Conservation (phyloP, 2,113 vertebrate genomes). For the Leptobrachium leishanense region DNA sequence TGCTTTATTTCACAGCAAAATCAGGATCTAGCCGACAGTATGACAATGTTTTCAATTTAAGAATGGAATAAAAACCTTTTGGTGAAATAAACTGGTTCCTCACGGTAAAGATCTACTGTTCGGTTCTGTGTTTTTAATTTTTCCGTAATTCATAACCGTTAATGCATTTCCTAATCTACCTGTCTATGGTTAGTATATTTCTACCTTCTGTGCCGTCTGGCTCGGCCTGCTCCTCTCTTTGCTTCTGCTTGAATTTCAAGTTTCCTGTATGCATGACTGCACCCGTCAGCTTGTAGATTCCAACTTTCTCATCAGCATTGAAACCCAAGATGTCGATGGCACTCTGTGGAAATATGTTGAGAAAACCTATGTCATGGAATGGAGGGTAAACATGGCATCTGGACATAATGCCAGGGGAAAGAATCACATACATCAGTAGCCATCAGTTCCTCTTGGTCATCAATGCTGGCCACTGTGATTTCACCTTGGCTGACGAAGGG, state of each 20-base stretch:
- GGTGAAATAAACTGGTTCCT: too few species aligned
- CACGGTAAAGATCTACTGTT: too few species aligned
- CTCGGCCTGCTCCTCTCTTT: slow-evolving; percentile 62
- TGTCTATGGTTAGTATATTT: neutral
- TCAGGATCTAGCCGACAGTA: too few species aligned
- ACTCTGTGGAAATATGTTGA: slow-evolving; percentile 17
- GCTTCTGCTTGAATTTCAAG: slow-evolving; percentile 64
- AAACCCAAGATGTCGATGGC: slow-evolving; percentile 65
- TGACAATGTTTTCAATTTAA: too few species aligned
- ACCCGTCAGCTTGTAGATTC: slow-evolving; percentile 49
- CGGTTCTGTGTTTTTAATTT: too few species aligned
- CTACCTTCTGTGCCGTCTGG: slow-evolving; percentile 51
- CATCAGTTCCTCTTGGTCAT: slow-evolving; percentile 51
- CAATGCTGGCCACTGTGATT: slow-evolving; percentile 49
- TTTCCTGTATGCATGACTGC: slow-evolving; percentile 54
- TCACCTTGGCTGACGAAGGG: slow-evolving; percentile 49
- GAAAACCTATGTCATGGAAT: neutral
- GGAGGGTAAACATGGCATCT: neutral
- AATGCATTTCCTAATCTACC: too few species aligned
- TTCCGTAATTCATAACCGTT: too few species aligned
- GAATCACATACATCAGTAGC: slow-evolving; percentile 60
- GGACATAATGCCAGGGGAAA: neutral
- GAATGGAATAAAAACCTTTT: too few species aligned
- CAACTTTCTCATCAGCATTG: slow-evolving; percentile 52
- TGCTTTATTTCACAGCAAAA: too few species aligned